Evolutionary conservation across 2,797 vertebrate species (phyloP), one percentile per base, ranked within the genome.

Genomic region (Hippocampus kuda): DNA sequence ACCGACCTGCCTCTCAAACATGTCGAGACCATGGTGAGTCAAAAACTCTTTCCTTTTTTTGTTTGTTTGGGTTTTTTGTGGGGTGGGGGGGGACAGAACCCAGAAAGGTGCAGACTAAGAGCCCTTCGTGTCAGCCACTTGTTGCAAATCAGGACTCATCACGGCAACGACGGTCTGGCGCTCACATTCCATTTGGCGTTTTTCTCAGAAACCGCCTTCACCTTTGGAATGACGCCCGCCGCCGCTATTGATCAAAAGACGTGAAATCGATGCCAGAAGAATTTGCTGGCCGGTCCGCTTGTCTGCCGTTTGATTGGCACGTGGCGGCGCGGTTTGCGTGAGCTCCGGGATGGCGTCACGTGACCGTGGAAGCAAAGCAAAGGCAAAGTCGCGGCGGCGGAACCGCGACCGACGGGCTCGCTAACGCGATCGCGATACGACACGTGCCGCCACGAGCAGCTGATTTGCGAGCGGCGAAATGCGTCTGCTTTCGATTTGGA

Each of bases 21-120:
- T 88, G 92, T 92, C 91, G 93, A 94, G 71, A 84, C 91, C 46
- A 87, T 87, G 88, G 94, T 96, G 89, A 95, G 94, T 92, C 44
- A 13, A 2, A 4, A 15, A 46, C 12, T 46, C 12, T 46, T 13
- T 13, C 4, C 15, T 44, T 44, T 11, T 44, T 54, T 11, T 56
- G 10, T 8, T 56, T 56, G 34, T 38, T 38, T 38, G 34, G 34
- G 5, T 34, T 34, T 34, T 34, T 34, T 34, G 5, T 6, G 7
- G 34, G 34, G 34, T 6, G 34, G 6, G 7, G 34, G 34, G 34
- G 34, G 34, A 8, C 34, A 38, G 34, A 38, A 38, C 34, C 34
- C 34, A 38, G 34, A 38, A 38, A 7, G 34, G 34, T 38, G 34
- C 7, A 38, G 7, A 38, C 34, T 1, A 38, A 38, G 34, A 7